Percentiles rank a stretch among this genome's conserved stretches.
These are phyloP conservation scores for Rachycentron canadum DNA, from an alignment of 2,797 vertebrate genomes.

Conservation along the genomic window DNA sequence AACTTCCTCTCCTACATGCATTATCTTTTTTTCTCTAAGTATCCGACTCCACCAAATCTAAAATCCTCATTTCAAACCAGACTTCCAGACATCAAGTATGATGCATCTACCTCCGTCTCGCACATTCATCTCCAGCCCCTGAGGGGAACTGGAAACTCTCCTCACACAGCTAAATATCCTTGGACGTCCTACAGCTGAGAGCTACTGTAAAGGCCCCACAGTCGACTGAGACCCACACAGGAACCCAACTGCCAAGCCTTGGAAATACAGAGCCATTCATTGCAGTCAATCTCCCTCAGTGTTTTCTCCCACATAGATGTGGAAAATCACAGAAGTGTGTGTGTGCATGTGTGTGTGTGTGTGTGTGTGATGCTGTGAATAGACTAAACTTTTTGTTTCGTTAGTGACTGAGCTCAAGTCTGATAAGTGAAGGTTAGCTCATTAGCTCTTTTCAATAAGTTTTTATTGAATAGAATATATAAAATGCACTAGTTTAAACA, in stretches of 20 bases:
- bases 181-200: conserved; percentile 41
- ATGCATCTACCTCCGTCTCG: conserved; percentile 24
- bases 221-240: conserved; percentile 58
- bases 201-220: conserved; percentile 43
- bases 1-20: conserved; percentile 23
- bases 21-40: conserved; percentile 22
- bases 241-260: conserved; percentile 41
- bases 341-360: conserved; percentile 28
- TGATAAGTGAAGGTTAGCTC: neutral
- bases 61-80: conserved; percentile 12
- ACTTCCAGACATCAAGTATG: neutral
- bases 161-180: conserved; percentile 37
- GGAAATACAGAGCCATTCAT: conserved; percentile 64
- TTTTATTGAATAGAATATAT: neutral
- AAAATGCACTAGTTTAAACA: too few relatives aligned
- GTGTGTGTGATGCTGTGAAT: conserved; percentile 1
- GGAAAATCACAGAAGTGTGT: conserved; percentile 50
- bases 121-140: conserved; percentile 9
- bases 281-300: conserved; percentile 38
- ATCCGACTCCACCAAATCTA: neutral
- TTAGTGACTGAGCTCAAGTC: neutral
- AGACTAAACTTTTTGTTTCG: neutral
- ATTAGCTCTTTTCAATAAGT: neutral
- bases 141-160: conserved; percentile 12
- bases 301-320: conserved; percentile 66